Conservation (phyloP, 2,888 invertebrate genomes). For the Cremastobaeus sp. region DNA sequence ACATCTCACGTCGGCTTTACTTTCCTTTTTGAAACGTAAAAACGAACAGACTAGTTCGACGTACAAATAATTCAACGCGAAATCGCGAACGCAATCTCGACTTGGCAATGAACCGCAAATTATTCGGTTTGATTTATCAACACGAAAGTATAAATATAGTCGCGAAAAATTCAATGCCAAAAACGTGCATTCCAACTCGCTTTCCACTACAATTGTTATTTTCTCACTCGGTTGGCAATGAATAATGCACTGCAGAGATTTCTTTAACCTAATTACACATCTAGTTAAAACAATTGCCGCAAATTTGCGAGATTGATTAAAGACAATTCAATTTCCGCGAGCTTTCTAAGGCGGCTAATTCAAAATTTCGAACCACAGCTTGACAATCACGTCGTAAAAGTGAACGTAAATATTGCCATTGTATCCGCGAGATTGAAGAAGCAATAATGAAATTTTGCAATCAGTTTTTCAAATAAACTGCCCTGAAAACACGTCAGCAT, state of each 20-base stretch:
- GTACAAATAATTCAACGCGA: conserved; percentile 33
- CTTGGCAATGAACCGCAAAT: conserved; percentile 49
- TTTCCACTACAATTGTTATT: conserved; percentile 21
- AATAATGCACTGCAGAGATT: conserved; percentile 15
- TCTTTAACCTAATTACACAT: conserved; percentile 13
- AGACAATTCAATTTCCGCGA: no score
- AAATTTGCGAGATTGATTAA: conserved; percentile 2
- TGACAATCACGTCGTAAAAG: no score
- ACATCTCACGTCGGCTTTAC: no score
- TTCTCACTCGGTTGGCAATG: conserved; percentile 13
- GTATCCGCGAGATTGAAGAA: no score
- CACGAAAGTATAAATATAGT: conserved; percentile 39
- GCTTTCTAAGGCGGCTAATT: no score
- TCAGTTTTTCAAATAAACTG: no score
- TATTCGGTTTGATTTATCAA: conserved; percentile 40
- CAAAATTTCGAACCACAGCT: no score
- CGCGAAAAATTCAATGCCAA: conserved; percentile 32
- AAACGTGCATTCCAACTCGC: conserved; percentile 25
- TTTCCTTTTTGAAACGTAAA: background rate
- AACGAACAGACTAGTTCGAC: conserved; percentile 1
- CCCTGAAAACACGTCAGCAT: no score
- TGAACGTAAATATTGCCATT: no score
- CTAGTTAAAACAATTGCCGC: conserved; percentile 1
- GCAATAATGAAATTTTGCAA: no score
- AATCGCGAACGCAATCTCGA: conserved; percentile 31